Evolutionary conservation across 2,797 vertebrate genomes (phyloP).

Genomic region (Calcarius lapponicus): DNA sequence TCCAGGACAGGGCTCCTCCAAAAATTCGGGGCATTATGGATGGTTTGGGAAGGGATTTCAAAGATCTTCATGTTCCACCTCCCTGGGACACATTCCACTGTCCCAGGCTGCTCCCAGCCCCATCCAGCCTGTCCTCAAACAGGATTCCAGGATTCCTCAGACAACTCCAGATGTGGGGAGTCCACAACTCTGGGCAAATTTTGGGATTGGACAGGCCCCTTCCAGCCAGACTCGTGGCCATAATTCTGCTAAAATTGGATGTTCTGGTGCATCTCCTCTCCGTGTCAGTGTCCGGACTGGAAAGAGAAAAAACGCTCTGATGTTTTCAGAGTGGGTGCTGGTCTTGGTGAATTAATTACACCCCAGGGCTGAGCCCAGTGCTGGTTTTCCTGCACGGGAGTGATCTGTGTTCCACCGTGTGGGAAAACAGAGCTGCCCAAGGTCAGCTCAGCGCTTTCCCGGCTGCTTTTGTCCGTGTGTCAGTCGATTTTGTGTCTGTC

Average conservation of each 20-base stretch:
- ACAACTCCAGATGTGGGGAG: background rate
- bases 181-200: rapidly evolving
- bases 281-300: background rate
- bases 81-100: too few species aligned
- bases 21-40: rapidly evolving
- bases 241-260: rapidly evolving
- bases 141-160: too few species aligned
- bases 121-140: too few species aligned
- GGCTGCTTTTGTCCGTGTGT: background rate
- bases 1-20: background rate
- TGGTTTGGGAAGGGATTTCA: background rate
- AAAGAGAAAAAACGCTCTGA: rapidly evolving
- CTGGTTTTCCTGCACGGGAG: background rate
- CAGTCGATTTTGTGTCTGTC: background rate
- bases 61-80: rapidly evolving
- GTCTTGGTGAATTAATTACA: rapidly evolving
- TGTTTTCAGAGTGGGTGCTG: background rate
- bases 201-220: rapidly evolving
- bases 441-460: rapidly evolving
- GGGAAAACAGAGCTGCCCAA: background rate
- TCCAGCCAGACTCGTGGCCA: rapidly evolving
- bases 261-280: background rate
- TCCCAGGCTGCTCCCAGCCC: background rate
- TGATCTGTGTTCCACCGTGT: rapidly evolving
- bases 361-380: rapidly evolving